Evolutionary conservation across 2,888 invertebrate genomes (phyloP), one percentile per base, ranked within the genome.

Genomic region (Isoperla grammatica): DNA sequence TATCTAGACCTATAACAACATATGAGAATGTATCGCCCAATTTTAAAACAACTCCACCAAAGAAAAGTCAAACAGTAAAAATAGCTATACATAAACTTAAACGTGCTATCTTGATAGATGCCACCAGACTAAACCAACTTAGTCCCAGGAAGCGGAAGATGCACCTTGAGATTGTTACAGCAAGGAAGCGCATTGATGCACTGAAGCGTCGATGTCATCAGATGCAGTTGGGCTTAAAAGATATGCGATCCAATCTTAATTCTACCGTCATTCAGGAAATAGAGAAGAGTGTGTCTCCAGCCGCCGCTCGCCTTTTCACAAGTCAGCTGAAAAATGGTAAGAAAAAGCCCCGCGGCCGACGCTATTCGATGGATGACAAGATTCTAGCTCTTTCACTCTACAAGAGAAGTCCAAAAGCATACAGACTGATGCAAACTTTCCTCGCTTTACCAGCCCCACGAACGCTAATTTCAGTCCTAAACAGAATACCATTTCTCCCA

Each of bases 401-500:
- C 35, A 61, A 61, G 40, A 20, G 57, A 20, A 61, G 61, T 22
- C 45, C 53, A 2, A 43, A 55, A 17, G 43, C 45, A 11, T 61
- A 61, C 37, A 58, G 11, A 15, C 43, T 43, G 22, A 20, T 57
- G 22, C 17, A 42, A 23, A 49, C 54, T 9, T 53, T 53, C 22
- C 45, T 61, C 35, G 48, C 53, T 20, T 42, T 61, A 39, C 61
- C 61, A 11, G 22, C 20, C 23, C 39, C 50, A 13, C 50, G 46
- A 22, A 59, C 61, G 8, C 12, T 61, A 12, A 57, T 43, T 11
- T 15, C 6, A 12, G 8, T 61, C 22, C 39, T 61, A 15, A 43
- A 45, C 35, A 29, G 48, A 35, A 48, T 60, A 35, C 54, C 43
- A 5, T 60, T 60, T 45, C 35, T 40, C 23, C 60, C 55, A 13